These are phyloP conservation scores for Drosophila subquinaria DNA, from an alignment of 2,888 invertebrate genomes.

Conservation along the genomic window DNA sequence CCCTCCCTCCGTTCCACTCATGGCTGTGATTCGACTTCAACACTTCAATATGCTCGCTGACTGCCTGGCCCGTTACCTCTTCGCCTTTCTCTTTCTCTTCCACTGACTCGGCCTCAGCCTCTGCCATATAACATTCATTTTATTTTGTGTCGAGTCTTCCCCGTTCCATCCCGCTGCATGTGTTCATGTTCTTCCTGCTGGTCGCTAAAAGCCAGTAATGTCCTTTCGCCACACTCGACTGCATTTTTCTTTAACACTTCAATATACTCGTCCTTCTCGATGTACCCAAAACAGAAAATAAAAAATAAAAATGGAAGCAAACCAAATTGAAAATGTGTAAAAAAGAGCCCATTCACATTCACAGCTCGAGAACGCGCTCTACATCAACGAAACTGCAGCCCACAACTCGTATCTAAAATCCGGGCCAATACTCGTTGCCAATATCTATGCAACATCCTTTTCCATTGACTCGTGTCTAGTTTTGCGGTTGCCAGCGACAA, in stretches of 20 bases:
- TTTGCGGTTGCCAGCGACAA: slow-evolving; percentile 74
- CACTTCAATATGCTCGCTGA: slow-evolving; percentile 78
- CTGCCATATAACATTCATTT: slow-evolving; percentile 76
- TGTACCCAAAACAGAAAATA: slow-evolving; percentile 24
- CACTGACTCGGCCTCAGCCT: slow-evolving; percentile 14
- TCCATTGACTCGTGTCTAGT: slow-evolving; percentile 69
- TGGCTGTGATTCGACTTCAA: slow-evolving; percentile 68
- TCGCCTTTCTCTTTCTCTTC: slow-evolving; percentile 2
- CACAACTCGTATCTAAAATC: slow-evolving; percentile 58
- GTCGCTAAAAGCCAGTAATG: slow-evolving; percentile 81
- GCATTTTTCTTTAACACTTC: slow-evolving; percentile 82
- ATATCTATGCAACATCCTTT: slow-evolving; percentile 58
- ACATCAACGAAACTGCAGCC: slow-evolving; percentile 66
- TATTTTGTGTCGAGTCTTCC: slow-evolving; percentile 59
- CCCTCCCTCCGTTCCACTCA: slow-evolving; percentile 7
- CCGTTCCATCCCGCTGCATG: slow-evolving; percentile 37
- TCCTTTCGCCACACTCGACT: slow-evolving; percentile 81
- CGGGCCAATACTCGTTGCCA: slow-evolving; percentile 56
- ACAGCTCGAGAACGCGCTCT: slow-evolving; percentile 53
- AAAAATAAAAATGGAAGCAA: slow-evolving; percentile 16
- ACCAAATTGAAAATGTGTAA: slow-evolving; percentile 39
- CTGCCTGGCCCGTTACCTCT: slow-evolving; percentile 29
- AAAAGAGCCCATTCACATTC: slow-evolving; percentile 67
- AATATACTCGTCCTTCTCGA: slow-evolving; percentile 70
- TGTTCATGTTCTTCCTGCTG: slow-evolving; percentile 61